Conservation (phyloP, 2,888 invertebrate species). For the Cinara cedri region DNA sequence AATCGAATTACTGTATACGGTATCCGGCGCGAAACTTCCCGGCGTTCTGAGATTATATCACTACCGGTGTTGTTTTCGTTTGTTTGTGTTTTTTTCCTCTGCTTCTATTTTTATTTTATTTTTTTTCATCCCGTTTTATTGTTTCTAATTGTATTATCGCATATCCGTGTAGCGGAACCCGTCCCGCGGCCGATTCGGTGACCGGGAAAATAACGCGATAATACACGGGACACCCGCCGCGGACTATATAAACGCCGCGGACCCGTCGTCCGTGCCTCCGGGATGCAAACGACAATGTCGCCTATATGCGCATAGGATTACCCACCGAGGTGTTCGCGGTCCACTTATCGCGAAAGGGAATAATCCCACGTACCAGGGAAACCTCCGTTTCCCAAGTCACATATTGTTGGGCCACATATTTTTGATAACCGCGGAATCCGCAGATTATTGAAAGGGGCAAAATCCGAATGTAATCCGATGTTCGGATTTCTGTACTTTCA, state of each 20-base stretch:
- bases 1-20: slow-evolving; percentile 51
- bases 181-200: neutral
- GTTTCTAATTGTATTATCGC: slow-evolving; percentile 37
- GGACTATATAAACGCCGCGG: neutral
- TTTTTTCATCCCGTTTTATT: neutral
- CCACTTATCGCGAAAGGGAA: too few relatives aligned
- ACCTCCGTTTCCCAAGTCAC: too few relatives aligned
- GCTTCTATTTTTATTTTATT: neutral
- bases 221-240: neutral
- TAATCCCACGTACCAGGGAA: too few relatives aligned
- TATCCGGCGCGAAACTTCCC: slow-evolving; percentile 38
- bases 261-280: neutral
- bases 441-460: too few relatives aligned
- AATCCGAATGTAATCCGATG: too few relatives aligned
- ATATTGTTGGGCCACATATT: too few relatives aligned
- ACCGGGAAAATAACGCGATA: neutral
- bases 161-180: neutral
- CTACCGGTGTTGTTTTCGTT: slow-evolving; percentile 31
- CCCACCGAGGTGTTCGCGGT: neutral
- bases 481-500: too few relatives aligned
- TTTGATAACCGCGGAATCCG: too few relatives aligned
- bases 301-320: neutral
- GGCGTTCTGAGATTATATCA: slow-evolving; percentile 49
- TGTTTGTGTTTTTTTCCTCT: slow-evolving; percentile 19
- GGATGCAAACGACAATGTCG: neutral